Conservation (phyloP, 2,113 vertebrate species). For the Tor tambroides region DNA sequence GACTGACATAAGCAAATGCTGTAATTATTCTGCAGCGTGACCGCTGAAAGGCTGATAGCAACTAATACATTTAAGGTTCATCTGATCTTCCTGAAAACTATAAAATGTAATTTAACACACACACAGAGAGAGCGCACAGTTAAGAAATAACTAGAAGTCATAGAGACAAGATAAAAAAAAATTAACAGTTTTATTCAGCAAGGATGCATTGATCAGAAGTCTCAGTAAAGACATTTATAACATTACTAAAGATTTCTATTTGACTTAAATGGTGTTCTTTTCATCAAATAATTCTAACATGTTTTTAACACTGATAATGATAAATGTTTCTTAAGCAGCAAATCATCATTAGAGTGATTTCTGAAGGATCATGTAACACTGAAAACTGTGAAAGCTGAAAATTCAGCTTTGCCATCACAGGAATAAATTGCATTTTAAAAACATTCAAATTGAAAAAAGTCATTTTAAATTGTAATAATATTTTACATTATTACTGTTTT, state of each 20-base stretch:
- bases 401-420: not conserved
- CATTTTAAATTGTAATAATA: not conserved
- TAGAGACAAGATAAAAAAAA: not conserved
- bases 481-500: too few relatives aligned
- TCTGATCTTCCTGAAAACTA: slow-evolving; percentile 2
- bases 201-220: not conserved
- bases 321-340: not conserved
- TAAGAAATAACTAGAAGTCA: not conserved
- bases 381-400: not conserved
- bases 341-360: not conserved
- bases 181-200: not conserved
- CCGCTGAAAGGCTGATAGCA: slow-evolving; percentile 20
- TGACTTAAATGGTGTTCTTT: not conserved
- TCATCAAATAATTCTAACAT: not conserved
- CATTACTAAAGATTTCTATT: not conserved
- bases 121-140: not conserved
- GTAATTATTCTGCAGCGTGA: slow-evolving; percentile 21
- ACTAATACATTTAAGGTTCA: slow-evolving; percentile 34
- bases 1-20: slow-evolving; percentile 34
- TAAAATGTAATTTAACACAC: not conserved
- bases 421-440: not conserved
- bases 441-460: not conserved
- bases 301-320: not conserved
- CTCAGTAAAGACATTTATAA: not conserved
- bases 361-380: not conserved